Percentiles rank a stretch among this genome's conserved stretches.
These are phyloP conservation scores for Neoascia interrupta DNA, from an alignment of 2,888 invertebrate genomes.

Conservation along the genomic window DNA sequence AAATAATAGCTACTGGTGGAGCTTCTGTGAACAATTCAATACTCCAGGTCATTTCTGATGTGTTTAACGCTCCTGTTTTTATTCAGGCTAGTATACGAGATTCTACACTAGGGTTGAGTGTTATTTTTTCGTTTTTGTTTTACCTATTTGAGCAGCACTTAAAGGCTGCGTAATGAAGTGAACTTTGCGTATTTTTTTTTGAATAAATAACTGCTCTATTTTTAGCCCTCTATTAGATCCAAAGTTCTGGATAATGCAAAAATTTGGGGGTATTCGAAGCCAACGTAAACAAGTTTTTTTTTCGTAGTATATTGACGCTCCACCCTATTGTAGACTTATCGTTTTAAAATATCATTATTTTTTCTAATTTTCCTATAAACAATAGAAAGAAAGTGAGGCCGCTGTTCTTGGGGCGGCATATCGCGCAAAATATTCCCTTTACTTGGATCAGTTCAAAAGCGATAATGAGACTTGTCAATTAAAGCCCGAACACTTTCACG, in stretches of 20 bases:
- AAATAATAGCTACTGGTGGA: conserved; percentile 95
- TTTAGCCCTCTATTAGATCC: too few relatives aligned
- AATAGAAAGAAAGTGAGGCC: conserved; percentile 89
- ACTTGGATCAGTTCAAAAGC: conserved; percentile 70
- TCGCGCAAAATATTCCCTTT: conserved; percentile 83
- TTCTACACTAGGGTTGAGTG: too few relatives aligned
- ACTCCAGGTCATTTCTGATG: conserved; percentile 94
- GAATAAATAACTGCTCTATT: too few relatives aligned
- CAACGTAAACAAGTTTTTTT: too few relatives aligned
- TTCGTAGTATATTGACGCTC: too few relatives aligned
- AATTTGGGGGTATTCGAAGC: too few relatives aligned
- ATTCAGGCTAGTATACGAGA: conserved; percentile 84
- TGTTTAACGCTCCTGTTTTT: conserved; percentile 95
- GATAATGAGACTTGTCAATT: conserved; percentile 25
- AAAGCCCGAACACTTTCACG: conserved; percentile 73
- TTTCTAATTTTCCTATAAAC: conserved; percentile 24
- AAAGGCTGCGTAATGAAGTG: too few relatives aligned
- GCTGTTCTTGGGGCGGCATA: conserved; percentile 92
- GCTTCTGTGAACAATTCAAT: conserved; percentile 92
- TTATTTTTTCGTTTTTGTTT: neutral
- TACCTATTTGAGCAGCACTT: neutral
- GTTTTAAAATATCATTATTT: too few relatives aligned
- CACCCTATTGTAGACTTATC: too few relatives aligned
- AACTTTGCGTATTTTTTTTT: too few relatives aligned
- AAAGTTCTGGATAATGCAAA: too few relatives aligned